phyloP scores from a whole-genome alignment of 1,140 invertebrate species.

The Sminthurinus signatus region DNA sequence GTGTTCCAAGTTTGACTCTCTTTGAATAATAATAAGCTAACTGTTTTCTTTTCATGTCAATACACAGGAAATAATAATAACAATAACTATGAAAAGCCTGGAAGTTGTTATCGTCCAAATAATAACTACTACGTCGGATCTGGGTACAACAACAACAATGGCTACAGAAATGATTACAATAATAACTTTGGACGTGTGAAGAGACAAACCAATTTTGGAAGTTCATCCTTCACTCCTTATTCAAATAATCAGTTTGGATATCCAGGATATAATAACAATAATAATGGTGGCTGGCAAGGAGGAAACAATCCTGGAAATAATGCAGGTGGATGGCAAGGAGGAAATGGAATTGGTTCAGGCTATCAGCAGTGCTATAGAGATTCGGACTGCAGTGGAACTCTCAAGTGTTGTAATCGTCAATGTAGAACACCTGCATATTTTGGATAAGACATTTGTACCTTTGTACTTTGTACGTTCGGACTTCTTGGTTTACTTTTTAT shows the following conservation, averaged over 20 bases:
- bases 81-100: not conserved
- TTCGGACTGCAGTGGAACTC: not conserved
- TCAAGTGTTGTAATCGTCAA: not conserved
- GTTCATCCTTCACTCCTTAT: no score
- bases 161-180: not conserved
- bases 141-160: not conserved
- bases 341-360: not conserved
- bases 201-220: no score
- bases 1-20: not conserved
- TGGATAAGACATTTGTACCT: no score
- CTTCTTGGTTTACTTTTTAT: no score
- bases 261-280: not conserved
- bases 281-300: not conserved
- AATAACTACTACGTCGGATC: not conserved
- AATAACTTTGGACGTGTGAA: not conserved
- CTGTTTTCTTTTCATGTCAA: no score
- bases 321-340: not conserved
- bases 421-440: not conserved
- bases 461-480: no score
- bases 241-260: no score
- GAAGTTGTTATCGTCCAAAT: not conserved
- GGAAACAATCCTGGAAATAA: not conserved
- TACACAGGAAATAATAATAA: no score
- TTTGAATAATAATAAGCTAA: no score
- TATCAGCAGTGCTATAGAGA: not conserved